Base-by-base conservation (phyloP, 2,888 invertebrate genomes). In the Tachina grossa region DNA sequence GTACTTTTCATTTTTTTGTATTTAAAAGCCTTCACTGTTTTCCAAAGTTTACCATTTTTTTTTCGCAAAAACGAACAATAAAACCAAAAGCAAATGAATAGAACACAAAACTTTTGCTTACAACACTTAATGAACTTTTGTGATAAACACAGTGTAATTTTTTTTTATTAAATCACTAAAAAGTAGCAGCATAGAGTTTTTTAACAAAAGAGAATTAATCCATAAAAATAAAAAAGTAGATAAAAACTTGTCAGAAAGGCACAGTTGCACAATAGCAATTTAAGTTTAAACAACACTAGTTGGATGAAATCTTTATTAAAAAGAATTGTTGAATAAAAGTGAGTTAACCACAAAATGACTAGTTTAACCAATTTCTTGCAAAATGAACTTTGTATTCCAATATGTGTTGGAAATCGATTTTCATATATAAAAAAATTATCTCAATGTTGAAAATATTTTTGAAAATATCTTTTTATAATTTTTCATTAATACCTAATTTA, bases 71-170 rank as follows among this genome's bases (percentile, higher is more conserved):
- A 43, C 31, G 13, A 22, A 57, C 41, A 22, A 10, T 11, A 31
- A 57, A 71, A 22, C n/a, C 31, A 31, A 31, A 31, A 31, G 31
- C 6, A 31, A 31, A 31, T 31, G 31, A 31, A 31, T 31, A 31
- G 31, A 53, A 43, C 1, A 14, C 13, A 72, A 81, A 85, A 78
- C 9, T 84, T 84, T 80, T 79, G 13, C 63, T 74, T 78, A 77
- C 81, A 65, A 74, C 81, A 82, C 85, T 85, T 85, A 85, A 85
- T 85, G 81, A 85, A 85, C 74, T 85, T 85, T 85, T 82, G 81
- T 82, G 85, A 85, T 85, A 78, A 85, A 77, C 81, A 78, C 61
- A 57, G 77, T 68, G 55, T 22, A 63, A 6, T 55, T 77, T 77
- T 77, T 77, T 51, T 80, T 84, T 31, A 31, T 31, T 6, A 31